Evolutionary conservation across 1,140 invertebrate species (phyloP).

Genomic region (Penaeus chinensis): DNA sequence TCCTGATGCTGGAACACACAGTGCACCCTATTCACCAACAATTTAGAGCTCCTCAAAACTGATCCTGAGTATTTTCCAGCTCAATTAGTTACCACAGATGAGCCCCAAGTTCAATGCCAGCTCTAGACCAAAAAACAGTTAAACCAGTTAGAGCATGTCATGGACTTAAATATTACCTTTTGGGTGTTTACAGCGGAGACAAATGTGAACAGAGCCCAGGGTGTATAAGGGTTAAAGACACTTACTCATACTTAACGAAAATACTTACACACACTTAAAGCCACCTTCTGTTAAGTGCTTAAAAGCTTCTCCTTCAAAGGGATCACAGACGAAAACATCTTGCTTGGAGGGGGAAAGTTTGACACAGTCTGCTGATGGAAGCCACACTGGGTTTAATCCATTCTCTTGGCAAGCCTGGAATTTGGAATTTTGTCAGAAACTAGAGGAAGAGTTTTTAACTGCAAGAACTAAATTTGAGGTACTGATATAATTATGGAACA

Average conservation of each 20-base stretch:
- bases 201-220: background rate
- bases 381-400: constrained; percentile 68
- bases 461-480: background rate
- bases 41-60: too few species aligned
- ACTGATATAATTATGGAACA: background rate
- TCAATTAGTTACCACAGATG: too few species aligned
- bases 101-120: too few species aligned
- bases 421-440: background rate
- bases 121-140: too few species aligned
- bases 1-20: too few species aligned
- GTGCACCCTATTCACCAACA: too few species aligned
- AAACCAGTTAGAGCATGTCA: too few species aligned
- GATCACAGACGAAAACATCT: constrained; percentile 81
- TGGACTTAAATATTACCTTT: too few species aligned
- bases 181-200: too few species aligned
- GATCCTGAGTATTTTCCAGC: too few species aligned
- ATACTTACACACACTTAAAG: constrained; percentile 78
- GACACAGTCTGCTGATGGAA: constrained; percentile 69
- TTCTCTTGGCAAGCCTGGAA: constrained; percentile 71
- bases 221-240: background rate
- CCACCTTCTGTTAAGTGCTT: constrained; percentile 71
- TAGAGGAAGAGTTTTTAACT: background rate
- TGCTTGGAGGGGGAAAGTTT: constrained; percentile 74
- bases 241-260: background rate
- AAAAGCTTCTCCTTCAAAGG: constrained; percentile 79